Evolutionary conservation across 2,113 vertebrate species (phyloP).

Genomic region (Neotoma lepida): DNA sequence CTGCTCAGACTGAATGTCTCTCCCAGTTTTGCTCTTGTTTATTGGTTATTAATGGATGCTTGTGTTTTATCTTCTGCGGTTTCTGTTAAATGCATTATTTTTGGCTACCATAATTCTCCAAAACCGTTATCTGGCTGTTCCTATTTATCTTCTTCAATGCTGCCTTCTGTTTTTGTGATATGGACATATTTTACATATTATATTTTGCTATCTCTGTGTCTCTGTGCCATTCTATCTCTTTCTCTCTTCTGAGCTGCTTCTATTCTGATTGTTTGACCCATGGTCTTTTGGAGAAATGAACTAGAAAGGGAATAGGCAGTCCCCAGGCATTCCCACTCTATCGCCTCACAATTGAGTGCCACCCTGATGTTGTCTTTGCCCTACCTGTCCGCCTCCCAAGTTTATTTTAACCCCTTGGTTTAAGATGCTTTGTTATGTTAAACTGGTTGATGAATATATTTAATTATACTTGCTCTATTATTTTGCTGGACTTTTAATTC

Average conservation of each 20-base stretch:
- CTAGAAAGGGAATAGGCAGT: not conserved
- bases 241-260: not conserved
- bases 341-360: not conserved
- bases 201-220: not conserved
- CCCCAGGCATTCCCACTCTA: not conserved
- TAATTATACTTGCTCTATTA: not conserved
- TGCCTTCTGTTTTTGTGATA: not conserved
- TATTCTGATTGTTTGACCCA: not conserved
- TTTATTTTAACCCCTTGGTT: not conserved
- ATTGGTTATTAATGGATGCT: not conserved
- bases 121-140: not conserved
- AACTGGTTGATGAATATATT: not conserved
- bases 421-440: not conserved
- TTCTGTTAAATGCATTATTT: constrained; percentile 34
- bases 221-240: not conserved
- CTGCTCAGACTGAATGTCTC: not conserved
- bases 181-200: not conserved
- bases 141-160: not conserved
- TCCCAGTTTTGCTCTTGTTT: not conserved
- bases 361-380: not conserved
- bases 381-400: too few species aligned
- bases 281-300: not conserved
- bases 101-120: not conserved
- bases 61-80: not conserved
- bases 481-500: not conserved